Evolutionary conservation across 1,140 invertebrate species (phyloP), one percentile per base, ranked within the genome.

Genomic region (Caenorhabditis brenneri): DNA sequence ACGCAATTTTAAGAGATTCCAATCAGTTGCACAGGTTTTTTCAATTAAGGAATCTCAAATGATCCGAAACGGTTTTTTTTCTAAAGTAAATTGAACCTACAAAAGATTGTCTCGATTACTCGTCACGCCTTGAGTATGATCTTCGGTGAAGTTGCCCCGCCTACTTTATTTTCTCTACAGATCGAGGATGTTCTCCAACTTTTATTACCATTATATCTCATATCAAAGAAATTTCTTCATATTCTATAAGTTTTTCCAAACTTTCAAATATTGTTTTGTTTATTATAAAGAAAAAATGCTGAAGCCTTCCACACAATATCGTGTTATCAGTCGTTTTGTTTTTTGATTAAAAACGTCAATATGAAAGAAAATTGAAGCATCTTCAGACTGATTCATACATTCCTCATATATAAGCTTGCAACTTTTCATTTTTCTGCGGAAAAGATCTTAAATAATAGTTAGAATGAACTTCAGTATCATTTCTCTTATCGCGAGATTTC

Each of bases 281-380:
- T 6, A 27, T 27, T 6, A 55, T 22, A 55, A 27, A 2, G 27
- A 22, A 55, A 29, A 55, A 55, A 55, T n/a, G 19, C n/a, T n/a
- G 49, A 10, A 39, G 29, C 7, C n/a, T 65, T 33, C 19, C 19
- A 22, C 15, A 42, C 24, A 74, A 74, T 19, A 74, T 0, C 1
- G 1, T 74, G 65, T 42, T 74, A 74, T 74, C 65, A 74, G 33
- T 74, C 31, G 15, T n/a, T 15, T 36, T 74, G 22, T 42, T 74
- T 74, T n/a, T 74, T 42, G 27, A 39, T 74, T 74, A 12, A 36
- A 27, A 65, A 22, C 27, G 65, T 42, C 65, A 74, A 74, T 74
- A 74, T 46, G 19, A 42, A 74, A 6, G 36, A 39, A 58, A n/a
- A 65, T 29, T 1, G 24, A 29, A 55, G 53, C 22, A 42, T 42